phyloP scores from a whole-genome alignment of 2,113 vertebrate genomes.

The Macquaria ambigua region DNA sequence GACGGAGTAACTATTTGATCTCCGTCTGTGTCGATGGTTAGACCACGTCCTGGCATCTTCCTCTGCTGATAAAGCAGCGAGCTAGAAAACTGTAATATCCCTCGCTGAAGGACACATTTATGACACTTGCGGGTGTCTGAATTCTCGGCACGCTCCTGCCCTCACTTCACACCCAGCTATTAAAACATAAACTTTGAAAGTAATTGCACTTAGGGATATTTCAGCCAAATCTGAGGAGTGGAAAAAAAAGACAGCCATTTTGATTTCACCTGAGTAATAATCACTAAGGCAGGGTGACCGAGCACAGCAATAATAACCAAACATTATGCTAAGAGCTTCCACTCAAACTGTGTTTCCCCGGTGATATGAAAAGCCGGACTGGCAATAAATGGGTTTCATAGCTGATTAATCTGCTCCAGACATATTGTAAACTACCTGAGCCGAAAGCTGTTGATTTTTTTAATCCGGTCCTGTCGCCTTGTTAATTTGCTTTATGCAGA shows the following conservation, averaged over 20 bases:
- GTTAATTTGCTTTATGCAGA: constrained; percentile 71
- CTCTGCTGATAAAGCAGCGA: constrained; percentile 56
- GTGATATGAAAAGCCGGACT: constrained; percentile 67
- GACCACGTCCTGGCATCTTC: constrained; percentile 13
- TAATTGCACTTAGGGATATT: constrained; percentile 78
- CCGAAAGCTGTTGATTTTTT: constrained; percentile 59
- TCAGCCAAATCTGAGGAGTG: constrained; percentile 59
- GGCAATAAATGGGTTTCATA: constrained; percentile 77
- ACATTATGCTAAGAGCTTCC: constrained; percentile 78
- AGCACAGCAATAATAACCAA: constrained; percentile 76
- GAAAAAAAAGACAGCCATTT: constrained; percentile 69
- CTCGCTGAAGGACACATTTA: constrained; percentile 74
- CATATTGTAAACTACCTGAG: constrained; percentile 78
- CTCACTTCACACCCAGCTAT: constrained; percentile 66
- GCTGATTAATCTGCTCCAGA: constrained; percentile 78
- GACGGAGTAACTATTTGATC: background rate
- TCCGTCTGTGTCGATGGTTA: constrained; percentile 1
- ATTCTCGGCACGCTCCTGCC: constrained; percentile 67
- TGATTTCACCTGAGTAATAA: constrained; percentile 81
- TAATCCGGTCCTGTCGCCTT: constrained; percentile 37
- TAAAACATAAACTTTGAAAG: constrained; percentile 80
- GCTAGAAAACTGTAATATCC: constrained; percentile 44
- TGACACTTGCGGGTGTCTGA: constrained; percentile 46
- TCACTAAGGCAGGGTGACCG: constrained; percentile 73
- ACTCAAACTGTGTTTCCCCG: constrained; percentile 70